These are phyloP conservation scores for Oncorhynchus gorbuscha DNA, from an alignment of 2,113 vertebrate species.

Conservation along the genomic window DNA sequence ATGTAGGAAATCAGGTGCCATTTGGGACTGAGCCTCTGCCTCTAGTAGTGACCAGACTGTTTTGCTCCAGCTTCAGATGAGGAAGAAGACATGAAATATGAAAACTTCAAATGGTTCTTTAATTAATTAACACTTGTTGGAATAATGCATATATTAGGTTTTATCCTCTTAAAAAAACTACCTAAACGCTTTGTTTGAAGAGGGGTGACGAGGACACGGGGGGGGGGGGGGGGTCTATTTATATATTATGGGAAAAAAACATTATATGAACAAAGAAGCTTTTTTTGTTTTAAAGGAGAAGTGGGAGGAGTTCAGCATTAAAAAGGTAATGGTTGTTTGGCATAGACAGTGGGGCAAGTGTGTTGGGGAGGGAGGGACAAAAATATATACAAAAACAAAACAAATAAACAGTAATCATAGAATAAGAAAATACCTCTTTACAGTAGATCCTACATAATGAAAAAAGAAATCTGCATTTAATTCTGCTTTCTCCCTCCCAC, in stretches of 20 bases:
- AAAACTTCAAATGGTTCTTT: constrained; percentile 47
- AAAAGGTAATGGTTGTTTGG: constrained; percentile 70
- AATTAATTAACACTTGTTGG: constrained; percentile 68
- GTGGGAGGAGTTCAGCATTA: constrained; percentile 57
- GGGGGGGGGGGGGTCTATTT: constrained; percentile 27
- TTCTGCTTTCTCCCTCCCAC: constrained; percentile 65
- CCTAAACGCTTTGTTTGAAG: constrained; percentile 54
- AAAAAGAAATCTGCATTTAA: constrained; percentile 61
- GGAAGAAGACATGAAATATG: constrained; percentile 63
- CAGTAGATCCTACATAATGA: constrained; percentile 79
- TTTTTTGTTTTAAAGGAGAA: constrained; percentile 68
- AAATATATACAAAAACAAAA: constrained; percentile 32
- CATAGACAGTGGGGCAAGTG: constrained; percentile 69
- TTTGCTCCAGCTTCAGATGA: constrained; percentile 48
- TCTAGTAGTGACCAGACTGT: background rate
- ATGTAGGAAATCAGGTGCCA: too few relatives aligned
- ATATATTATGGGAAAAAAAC: constrained; percentile 45
- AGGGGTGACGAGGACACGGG: constrained; percentile 46
- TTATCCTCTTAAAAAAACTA: constrained; percentile 51
- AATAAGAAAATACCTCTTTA: constrained; percentile 79
- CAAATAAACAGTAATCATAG: constrained; percentile 64
- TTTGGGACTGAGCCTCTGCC: background rate
- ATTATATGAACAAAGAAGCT: constrained; percentile 34
- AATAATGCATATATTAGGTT: constrained; percentile 73
- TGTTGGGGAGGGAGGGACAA: constrained; percentile 51